phyloP scores from a whole-genome alignment of 2,797 vertebrate species.

The Fringilla coelebs region DNA sequence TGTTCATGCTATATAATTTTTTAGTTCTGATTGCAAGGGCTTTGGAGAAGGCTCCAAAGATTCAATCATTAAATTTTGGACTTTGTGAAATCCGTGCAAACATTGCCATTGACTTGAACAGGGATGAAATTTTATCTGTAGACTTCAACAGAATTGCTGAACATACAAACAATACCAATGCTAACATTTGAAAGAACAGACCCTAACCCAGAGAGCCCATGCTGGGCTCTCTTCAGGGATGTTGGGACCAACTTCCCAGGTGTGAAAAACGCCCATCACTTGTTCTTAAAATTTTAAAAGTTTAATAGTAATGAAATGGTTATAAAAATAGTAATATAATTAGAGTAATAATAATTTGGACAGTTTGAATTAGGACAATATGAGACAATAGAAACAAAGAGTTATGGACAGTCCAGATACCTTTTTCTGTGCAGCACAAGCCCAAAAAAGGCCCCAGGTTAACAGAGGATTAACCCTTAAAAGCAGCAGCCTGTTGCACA shows the following conservation, averaged over 20 bases:
- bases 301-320: too few relatives aligned
- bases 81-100: not conserved
- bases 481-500: too few relatives aligned
- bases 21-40: not conserved
- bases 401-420: accelerated
- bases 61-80: not conserved
- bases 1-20: not conserved
- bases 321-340: too few relatives aligned
- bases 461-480: too few relatives aligned
- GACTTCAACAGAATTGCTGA: not conserved
- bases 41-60: not conserved
- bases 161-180: accelerated
- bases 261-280: too few relatives aligned
- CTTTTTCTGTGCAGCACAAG: too few relatives aligned
- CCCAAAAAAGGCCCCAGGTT: too few relatives aligned
- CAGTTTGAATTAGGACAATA: too few relatives aligned
- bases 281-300: too few relatives aligned
- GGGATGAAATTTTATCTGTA: not conserved
- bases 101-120: not conserved
- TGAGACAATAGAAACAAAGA: too few relatives aligned
- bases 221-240: not conserved
- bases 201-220: not conserved
- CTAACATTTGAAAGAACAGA: not conserved
- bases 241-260: not conserved
- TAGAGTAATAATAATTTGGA: too few relatives aligned